phyloP scores from a whole-genome alignment of 2,113 vertebrate species.

The Oncorhynchus kisutch region DNA sequence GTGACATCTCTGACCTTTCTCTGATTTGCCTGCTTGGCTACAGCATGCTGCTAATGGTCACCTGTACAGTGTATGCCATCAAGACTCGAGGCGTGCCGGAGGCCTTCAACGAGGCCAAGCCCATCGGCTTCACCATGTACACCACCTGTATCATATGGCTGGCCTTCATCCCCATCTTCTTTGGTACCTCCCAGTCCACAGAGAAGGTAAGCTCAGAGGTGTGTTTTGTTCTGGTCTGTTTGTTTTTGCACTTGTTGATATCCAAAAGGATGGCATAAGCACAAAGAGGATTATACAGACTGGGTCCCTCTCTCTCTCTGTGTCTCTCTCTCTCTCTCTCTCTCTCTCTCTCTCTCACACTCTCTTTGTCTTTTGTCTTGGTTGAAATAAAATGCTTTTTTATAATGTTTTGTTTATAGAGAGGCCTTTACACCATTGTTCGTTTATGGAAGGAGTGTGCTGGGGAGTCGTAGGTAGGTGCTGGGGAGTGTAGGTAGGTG shows the following conservation, averaged over 20 bases:
- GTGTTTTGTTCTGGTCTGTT: neutral
- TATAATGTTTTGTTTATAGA: neutral
- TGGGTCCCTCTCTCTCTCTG: neutral
- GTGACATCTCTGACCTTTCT: slow-evolving; percentile 78
- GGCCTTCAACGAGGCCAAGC: slow-evolving; percentile 99
- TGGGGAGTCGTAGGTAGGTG: no score
- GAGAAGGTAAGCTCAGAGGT: slow-evolving; percentile 75
- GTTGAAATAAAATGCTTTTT: neutral
- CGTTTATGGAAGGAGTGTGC: neutral
- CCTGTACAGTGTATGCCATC: slow-evolving; percentile 89
- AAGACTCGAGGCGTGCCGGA: slow-evolving; percentile 95
- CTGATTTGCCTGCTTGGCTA: slow-evolving; percentile 96
- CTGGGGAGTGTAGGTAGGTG: neutral
- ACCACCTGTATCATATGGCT: slow-evolving; percentile 80
- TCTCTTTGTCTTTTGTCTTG: neutral
- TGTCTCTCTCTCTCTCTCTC: neutral
- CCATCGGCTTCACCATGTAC: slow-evolving; percentile 88
- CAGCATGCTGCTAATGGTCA: slow-evolving; percentile 99
- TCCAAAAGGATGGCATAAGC: neutral
- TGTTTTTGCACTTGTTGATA: neutral
- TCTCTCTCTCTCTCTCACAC: neutral
- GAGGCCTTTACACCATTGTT: neutral
- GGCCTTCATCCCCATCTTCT: slow-evolving; percentile 95
- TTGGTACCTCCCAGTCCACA: slow-evolving; percentile 93
- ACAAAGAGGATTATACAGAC: slow-evolving; percentile 1